These are phyloP conservation scores for Drosophila albomicans DNA, from an alignment of 1,140 invertebrate species.

Conservation along the genomic window DNA sequence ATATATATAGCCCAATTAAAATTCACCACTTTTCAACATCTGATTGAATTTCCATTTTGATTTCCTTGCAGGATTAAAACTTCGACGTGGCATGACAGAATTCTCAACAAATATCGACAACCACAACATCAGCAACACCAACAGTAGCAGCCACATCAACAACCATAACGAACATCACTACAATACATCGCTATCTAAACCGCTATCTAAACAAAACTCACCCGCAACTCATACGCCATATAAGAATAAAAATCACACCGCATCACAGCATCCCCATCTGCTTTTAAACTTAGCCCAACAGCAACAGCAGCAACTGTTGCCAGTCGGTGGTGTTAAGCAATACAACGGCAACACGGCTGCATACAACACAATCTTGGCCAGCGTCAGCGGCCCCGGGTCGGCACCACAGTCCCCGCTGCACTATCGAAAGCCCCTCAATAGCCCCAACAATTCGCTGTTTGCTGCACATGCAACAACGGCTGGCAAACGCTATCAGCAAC, in stretches of 20 bases:
- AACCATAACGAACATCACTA: slow-evolving; percentile 69
- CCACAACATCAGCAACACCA: slow-evolving; percentile 71
- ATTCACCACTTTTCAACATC: background rate
- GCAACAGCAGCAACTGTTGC: slow-evolving; percentile 57
- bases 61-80: slow-evolving; percentile 74
- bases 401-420: slow-evolving; percentile 70
- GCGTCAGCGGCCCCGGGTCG: slow-evolving; percentile 57
- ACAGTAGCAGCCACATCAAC: slow-evolving; percentile 76
- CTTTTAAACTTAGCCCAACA: slow-evolving; percentile 60
- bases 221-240: slow-evolving; percentile 52
- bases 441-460: slow-evolving; percentile 74
- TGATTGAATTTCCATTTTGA: background rate
- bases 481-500: slow-evolving; percentile 73
- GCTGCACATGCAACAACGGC: slow-evolving; percentile 52
- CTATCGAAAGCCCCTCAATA: slow-evolving; percentile 76
- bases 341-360: slow-evolving; percentile 77
- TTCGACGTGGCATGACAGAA: slow-evolving; percentile 85
- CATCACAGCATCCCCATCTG: slow-evolving; percentile 51
- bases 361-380: slow-evolving; percentile 29
- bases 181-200: slow-evolving; percentile 64
- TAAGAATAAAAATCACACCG: slow-evolving; percentile 25
- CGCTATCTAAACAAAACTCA: slow-evolving; percentile 71
- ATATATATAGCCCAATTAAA: too few species aligned
- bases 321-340: slow-evolving; percentile 57
- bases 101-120: slow-evolving; percentile 83